Conservation (phyloP, 2,113 vertebrate genomes). For the Cochlearius cochlearius region DNA sequence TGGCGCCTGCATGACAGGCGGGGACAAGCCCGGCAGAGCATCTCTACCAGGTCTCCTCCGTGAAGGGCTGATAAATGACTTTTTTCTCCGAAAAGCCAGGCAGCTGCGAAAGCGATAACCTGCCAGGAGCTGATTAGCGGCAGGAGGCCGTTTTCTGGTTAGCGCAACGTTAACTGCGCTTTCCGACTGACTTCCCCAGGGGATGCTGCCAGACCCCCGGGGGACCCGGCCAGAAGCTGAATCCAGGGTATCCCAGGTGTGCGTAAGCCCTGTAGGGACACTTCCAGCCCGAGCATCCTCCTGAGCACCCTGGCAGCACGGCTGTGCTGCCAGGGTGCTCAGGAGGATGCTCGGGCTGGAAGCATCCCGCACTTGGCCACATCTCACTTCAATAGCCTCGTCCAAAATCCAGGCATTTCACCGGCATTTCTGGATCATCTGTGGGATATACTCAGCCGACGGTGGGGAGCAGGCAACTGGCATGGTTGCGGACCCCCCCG, state of each 20-base stretch:
- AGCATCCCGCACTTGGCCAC: background rate
- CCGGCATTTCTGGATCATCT: background rate
- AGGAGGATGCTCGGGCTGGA: background rate
- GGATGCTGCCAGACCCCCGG: background rate
- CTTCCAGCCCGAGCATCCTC: background rate
- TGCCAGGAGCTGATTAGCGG: background rate
- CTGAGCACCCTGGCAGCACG: background rate
- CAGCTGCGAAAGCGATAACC: background rate
- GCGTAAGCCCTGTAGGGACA: fast-evolving
- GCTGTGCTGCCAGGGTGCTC: background rate
- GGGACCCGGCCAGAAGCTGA: background rate
- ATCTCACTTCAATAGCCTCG: background rate
- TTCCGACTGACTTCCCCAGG: fast-evolving
- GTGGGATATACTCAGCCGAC: fast-evolving
- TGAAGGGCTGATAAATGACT: background rate
- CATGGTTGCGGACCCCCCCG: background rate
- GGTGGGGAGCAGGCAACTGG: background rate
- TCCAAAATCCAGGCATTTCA: background rate
- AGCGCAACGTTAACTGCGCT: fast-evolving
- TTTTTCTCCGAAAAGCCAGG: constrained; percentile 15
- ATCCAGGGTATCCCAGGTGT: fast-evolving
- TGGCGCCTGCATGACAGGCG: constrained; percentile 17
- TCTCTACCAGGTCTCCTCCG: background rate
- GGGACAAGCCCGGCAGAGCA: background rate
- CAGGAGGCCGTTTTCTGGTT: background rate